Conservation (phyloP, 2,888 invertebrate genomes). For the Sphecodes monilicornis region DNA sequence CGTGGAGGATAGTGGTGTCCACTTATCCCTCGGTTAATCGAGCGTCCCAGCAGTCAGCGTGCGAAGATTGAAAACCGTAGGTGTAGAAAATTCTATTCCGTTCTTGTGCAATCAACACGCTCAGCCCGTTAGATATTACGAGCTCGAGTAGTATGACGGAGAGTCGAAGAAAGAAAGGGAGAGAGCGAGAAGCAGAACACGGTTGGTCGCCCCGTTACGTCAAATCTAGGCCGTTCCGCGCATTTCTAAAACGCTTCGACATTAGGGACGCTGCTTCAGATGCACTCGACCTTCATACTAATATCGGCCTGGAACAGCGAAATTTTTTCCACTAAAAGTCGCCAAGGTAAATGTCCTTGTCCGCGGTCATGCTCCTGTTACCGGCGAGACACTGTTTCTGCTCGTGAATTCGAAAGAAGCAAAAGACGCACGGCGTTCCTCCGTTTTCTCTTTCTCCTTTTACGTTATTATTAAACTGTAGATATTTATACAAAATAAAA, state of each 20-base stretch:
- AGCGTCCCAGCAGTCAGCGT: neutral
- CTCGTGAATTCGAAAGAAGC: neutral
- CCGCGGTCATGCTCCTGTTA: neutral
- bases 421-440: neutral
- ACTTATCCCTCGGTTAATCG: neutral
- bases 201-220: constrained; percentile 72
- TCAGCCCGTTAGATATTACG: constrained; percentile 72
- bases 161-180: neutral
- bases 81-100: constrained; percentile 43
- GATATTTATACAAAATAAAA: neutral
- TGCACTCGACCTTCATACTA: constrained; percentile 63
- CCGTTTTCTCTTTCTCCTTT: neutral
- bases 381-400: neutral
- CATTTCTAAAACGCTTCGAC: constrained; percentile 64
- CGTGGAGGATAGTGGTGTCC: neutral
- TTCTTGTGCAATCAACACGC: constrained; percentile 41
- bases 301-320: constrained; percentile 52
- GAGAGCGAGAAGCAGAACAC: constrained; percentile 23
- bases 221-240: constrained; percentile 72
- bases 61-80: constrained; percentile 15
- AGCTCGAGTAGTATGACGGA: constrained; percentile 41
- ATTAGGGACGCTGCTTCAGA: constrained; percentile 48
- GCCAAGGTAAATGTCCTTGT: neutral
- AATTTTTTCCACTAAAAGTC: constrained; percentile 12
- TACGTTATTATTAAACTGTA: neutral